A percentile compares a stretch with the other conserved stretches of the same genome.
phyloP scores from a whole-genome alignment of 2,888 invertebrate species.

The Podabrus alpinus region DNA sequence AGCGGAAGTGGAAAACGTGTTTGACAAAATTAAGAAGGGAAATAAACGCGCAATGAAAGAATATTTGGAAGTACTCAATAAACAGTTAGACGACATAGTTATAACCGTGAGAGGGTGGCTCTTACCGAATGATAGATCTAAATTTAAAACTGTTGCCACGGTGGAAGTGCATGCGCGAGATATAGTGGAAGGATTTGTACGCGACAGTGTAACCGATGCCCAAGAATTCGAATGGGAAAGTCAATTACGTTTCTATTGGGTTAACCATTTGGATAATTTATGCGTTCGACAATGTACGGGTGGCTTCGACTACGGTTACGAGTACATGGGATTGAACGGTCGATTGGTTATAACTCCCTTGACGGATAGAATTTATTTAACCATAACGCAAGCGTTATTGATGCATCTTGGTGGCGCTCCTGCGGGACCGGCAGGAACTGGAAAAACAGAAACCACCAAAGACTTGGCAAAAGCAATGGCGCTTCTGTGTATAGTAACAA shows the following conservation, averaged over 20 bases:
- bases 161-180: conserved; percentile 92
- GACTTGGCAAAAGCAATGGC: conserved; percentile 90
- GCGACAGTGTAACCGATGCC: conserved; percentile 80
- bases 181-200: conserved; percentile 81
- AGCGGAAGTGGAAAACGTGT: conserved; percentile 90
- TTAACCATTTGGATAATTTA: conserved; percentile 77
- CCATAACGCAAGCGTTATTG: conserved; percentile 88
- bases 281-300: conserved; percentile 86
- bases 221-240: conserved; percentile 94
- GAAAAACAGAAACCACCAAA: conserved; percentile 91
- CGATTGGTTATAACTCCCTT: conserved; percentile 89
- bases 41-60: conserved; percentile 90
- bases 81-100: conserved; percentile 83
- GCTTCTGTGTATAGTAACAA: conserved; percentile 81
- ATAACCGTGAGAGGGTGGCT: conserved; percentile 74
- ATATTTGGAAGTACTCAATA: conserved; percentile 78
- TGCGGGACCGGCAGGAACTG: conserved; percentile 82
- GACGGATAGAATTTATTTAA: conserved; percentile 90
- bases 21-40: conserved; percentile 71
- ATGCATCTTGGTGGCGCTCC: conserved; percentile 93
- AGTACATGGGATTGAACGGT: conserved; percentile 93
- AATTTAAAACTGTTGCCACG: conserved; percentile 87
- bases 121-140: conserved; percentile 78
- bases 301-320: conserved; percentile 89
- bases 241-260: conserved; percentile 91